Evolutionary conservation across 2,888 invertebrate genomes (phyloP).

Genomic region (Acholoe squamosa): DNA sequence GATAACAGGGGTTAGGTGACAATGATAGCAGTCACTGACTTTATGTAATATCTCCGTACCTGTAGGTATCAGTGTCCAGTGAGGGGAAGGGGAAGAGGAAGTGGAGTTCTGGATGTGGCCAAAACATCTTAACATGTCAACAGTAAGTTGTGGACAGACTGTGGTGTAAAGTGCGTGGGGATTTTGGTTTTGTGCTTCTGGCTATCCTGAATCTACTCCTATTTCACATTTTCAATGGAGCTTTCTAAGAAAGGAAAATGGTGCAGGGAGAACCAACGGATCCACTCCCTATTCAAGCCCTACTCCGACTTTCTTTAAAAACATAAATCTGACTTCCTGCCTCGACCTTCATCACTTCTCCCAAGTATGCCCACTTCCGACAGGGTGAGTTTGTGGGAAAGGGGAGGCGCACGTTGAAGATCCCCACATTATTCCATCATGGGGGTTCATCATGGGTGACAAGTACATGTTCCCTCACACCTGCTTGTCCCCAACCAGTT

Average conservation of each 20-base stretch:
- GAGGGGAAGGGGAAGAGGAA: not conserved
- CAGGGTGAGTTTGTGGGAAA: not conserved
- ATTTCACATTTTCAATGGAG: no score
- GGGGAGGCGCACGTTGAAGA: not conserved
- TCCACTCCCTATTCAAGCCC: no score
- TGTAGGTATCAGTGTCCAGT: not conserved
- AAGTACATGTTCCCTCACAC: not conserved
- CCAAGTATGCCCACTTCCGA: no score
- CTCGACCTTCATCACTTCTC: no score
- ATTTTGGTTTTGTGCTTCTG: no score
- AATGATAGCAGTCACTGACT: conserved; percentile 19
- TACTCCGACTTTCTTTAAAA: no score
- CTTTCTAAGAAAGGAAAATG: no score
- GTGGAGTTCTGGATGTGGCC: not conserved
- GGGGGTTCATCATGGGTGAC: not conserved
- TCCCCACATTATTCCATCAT: not conserved
- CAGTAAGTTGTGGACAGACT: not conserved
- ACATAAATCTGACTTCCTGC: no score
- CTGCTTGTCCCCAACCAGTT: not conserved
- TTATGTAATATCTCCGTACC: not conserved
- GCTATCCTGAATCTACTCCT: no score
- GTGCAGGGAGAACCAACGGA: no score
- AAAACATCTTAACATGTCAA: not conserved
- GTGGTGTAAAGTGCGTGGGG: not conserved
- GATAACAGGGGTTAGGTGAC: not conserved